Base-by-base conservation (phyloP, 2,113 vertebrate genomes). In the Solenodon paradoxus region DNA sequence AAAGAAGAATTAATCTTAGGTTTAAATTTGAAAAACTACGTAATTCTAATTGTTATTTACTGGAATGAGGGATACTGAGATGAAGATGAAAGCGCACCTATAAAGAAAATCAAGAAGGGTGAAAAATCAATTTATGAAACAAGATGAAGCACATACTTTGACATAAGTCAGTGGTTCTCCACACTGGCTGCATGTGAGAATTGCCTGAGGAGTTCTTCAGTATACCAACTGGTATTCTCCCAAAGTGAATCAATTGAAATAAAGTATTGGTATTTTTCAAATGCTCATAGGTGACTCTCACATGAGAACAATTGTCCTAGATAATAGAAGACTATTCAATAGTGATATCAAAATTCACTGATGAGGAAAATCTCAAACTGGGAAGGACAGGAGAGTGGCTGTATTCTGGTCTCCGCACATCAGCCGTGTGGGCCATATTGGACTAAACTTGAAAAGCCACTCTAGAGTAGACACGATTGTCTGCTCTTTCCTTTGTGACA, bases 21-120 rank as follows among this genome's bases (percentile, higher is more conserved):
- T 85, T 92, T 96, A 57, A 79, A 93, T 57, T n/a, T 74, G 49
- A 81, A 38, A 57, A 81, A 81, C n/a, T n/a, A n/a, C n/a, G n/a
- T 71, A 19, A 71, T 40, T 45, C 24, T 30, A 69, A 80, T 64
- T 63, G 11, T 47, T 47, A 79, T 64, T 71, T 40, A 83, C 38
- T 71, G 40, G 42, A 19, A 81, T 69, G 42, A 30, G 28, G 5
- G 45, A 68, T 1, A 9, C 2, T 45, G 22, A 89, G 42, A 72
- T 53, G 22, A 55, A 92, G 24, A 24, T 42, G 15, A 55, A 87
- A 49, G 49, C 68, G 35, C 49, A 24, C 0, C 5, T 11, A 83
- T 68, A 30, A 86, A 80, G 13, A 82, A 22, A 92, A 7, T n/a
- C 49, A 90, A 92, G 72, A 71, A 69, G 17, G 26, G 9, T 64